These are phyloP conservation scores for Acropora yongei DNA, from an alignment of 64 coral and sea anemone genomes.

Conservation along the genomic window DNA sequence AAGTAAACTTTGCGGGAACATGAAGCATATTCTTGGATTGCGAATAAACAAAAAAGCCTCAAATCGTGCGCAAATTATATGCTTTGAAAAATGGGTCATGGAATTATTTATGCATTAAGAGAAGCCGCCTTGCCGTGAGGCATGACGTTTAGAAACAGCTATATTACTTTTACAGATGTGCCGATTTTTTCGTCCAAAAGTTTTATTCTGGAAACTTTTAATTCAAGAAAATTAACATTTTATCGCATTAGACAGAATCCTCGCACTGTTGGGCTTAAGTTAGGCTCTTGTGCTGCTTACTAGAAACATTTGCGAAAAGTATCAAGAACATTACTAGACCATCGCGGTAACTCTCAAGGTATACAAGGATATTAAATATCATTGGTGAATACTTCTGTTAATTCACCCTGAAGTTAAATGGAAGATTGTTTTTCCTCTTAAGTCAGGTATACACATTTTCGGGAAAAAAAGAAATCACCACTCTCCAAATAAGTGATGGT, in stretches of 20 bases:
- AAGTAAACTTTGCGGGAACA: neutral
- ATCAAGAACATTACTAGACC: neutral
- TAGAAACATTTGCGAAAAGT: constrained; percentile 34
- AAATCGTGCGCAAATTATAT: neutral
- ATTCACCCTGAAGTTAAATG: neutral
- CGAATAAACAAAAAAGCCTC: too few relatives aligned
- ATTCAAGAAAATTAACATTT: constrained; percentile 2
- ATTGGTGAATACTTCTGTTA: constrained; percentile 16
- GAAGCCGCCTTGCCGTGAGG: constrained; percentile 31
- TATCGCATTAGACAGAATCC: neutral
- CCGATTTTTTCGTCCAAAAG: neutral
- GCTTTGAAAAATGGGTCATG: neutral
- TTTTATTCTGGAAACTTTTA: neutral
- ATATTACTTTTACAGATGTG: constrained; percentile 59
- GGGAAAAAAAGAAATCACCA: neutral
- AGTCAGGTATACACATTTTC: neutral
- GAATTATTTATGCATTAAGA: constrained; percentile 27
- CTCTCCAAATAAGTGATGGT: too few relatives aligned
- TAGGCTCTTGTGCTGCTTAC: neutral
- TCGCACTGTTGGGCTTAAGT: neutral
- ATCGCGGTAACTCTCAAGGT: constrained; percentile 39
- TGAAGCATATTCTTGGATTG: neutral
- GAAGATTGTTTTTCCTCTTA: neutral
- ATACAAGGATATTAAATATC: constrained; percentile 58
- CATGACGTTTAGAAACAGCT: neutral